Base-by-base conservation (phyloP, 2,888 invertebrate species). In the Andrena flavipes region DNA sequence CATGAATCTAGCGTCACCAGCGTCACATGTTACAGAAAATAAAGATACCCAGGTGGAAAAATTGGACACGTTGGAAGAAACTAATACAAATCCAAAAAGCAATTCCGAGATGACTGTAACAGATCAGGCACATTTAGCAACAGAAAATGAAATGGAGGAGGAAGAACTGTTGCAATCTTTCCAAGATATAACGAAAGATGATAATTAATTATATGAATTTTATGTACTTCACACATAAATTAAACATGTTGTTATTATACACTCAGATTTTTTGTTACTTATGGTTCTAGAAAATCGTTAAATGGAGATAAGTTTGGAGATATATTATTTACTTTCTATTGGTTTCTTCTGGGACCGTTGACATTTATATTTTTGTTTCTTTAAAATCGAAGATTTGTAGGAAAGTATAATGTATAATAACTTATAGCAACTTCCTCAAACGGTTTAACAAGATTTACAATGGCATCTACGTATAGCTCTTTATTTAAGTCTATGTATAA, bases 101-200 rank as follows among this genome's bases (percentile, higher is more conserved):
- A 20, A 51, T 56, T 7, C 49, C 30, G 20, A 48, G 51, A n/a
- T 7, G 8, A 20, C 65, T 26, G 54, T 63, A 33, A 26, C 3
- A n/a, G 51, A 62, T 49, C 0, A 51, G 7, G 48, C 56, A 20
- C 0, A 13, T 56, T 51, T 20, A 59, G 3, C 56, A 2, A 10
- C 10, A 42, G 67, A 68, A 5, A 54, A 76, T 6, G 26, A 35
- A 13, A 10, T 10, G 10, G 60, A 73, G 13, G 76, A 74, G 23
- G 72, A 76, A n/a, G 81, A 78, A 59, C 72, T 85, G 30, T 48
- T 84, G 7, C 71, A 64, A 42, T 51, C 48, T 1, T 85, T 85
- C 63, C 74, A 75, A 4, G 84, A 85, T 51, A 8, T 74, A 69
- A 62, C 64, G 23, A 84, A 76, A 71, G n/a, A 67, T 60, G n/a